Percentiles rank a stretch among this genome's conserved stretches.
phyloP scores from a whole-genome alignment of 2,113 vertebrate species.

The Xyrauchen texanus region DNA sequence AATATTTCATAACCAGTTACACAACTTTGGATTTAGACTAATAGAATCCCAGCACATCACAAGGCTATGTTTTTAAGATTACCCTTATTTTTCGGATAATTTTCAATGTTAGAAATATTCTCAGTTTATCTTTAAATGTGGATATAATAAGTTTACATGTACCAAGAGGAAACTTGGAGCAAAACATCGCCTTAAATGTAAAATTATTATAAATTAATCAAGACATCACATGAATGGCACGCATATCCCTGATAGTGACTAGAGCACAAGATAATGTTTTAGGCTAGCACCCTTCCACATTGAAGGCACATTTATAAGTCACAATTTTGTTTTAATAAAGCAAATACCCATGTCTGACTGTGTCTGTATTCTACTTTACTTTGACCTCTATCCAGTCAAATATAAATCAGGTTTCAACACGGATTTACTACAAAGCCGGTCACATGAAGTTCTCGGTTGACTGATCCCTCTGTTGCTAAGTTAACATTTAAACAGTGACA shows the following conservation, averaged over 20 bases:
- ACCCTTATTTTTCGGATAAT: too few species aligned
- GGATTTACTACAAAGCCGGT: not conserved
- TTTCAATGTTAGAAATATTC: too few species aligned
- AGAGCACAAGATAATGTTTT: too few species aligned
- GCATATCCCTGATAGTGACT: not conserved
- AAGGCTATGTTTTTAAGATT: too few species aligned
- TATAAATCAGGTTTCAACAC: not conserved
- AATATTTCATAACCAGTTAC: too few species aligned
- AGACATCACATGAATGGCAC: not conserved
- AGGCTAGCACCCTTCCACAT: not conserved
- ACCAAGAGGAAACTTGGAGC: too few species aligned
- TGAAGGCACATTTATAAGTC: not conserved
- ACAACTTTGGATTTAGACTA: too few species aligned
- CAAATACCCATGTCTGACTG: not conserved
- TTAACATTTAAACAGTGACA: too few species aligned
- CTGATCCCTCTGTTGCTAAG: too few species aligned
- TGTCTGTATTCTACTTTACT: not conserved
- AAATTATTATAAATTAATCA: not conserved
- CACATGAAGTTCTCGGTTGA: not conserved
- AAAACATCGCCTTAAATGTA: not conserved
- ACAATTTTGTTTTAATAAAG: not conserved
- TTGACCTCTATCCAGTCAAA: slow-evolving; percentile 27
- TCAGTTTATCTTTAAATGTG: too few species aligned
- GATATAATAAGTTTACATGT: not conserved
- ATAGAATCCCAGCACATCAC: too few species aligned